phyloP scores from a whole-genome alignment of 2,797 vertebrate species.

The Mycteria americana region DNA sequence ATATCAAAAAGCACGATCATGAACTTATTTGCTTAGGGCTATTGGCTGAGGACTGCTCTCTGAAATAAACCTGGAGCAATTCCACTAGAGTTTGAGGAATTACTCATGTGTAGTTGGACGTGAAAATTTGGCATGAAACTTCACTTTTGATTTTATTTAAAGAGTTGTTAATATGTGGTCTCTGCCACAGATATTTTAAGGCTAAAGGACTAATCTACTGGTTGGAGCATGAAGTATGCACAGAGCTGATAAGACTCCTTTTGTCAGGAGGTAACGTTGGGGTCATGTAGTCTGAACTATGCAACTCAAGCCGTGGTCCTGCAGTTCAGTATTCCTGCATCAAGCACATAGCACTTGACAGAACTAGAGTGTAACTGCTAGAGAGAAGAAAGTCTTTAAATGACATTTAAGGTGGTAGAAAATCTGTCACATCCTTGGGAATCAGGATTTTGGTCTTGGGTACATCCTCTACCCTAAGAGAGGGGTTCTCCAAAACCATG shows the following conservation, averaged over 20 bases:
- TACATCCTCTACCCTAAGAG: not conserved
- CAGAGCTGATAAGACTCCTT: not conserved
- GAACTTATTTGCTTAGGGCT: not conserved
- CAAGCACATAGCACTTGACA: not conserved
- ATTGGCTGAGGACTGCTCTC: not conserved
- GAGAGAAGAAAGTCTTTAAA: not conserved
- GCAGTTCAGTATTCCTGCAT: not conserved
- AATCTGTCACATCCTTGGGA: not conserved
- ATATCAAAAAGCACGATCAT: not conserved
- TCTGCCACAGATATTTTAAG: not conserved
- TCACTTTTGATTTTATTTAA: not conserved
- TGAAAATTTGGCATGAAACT: not conserved
- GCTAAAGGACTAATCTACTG: not conserved
- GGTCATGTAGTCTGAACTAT: not conserved
- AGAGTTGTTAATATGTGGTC: not conserved
- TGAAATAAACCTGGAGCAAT: not conserved
- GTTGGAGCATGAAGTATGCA: not conserved
- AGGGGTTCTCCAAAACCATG: not conserved
- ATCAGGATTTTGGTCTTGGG: not conserved
- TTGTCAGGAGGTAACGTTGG: not conserved
- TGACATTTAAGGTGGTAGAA: not conserved
- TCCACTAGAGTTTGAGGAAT: not conserved
- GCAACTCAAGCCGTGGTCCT: not conserved
- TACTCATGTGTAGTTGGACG: not conserved
- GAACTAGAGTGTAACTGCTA: not conserved